phyloP scores from a whole-genome alignment of 2,888 invertebrate genomes.

The Bembecia ichneumoniformis region DNA sequence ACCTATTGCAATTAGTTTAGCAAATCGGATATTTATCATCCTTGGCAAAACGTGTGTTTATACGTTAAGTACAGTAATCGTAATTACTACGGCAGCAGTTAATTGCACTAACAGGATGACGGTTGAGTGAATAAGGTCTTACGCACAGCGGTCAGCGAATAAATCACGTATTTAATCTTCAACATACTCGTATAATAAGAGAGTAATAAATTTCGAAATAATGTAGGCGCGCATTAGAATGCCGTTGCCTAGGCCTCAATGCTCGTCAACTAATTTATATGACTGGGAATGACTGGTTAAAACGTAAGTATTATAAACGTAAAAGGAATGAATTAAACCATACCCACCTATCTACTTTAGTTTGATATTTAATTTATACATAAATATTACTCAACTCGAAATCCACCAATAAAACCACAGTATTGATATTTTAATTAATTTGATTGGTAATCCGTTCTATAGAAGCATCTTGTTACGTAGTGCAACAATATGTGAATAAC shows the following conservation, averaged over 20 bases:
- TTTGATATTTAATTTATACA: too few species aligned
- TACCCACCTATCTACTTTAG: too few species aligned
- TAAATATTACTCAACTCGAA: too few species aligned
- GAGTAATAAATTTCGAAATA: not conserved
- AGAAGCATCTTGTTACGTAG: too few species aligned
- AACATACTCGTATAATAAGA: not conserved
- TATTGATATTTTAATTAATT: too few species aligned
- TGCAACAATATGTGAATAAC: too few species aligned
- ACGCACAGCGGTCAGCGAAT: not conserved
- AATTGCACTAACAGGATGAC: slow-evolving; percentile 15
- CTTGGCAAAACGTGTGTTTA: slow-evolving; percentile 13
- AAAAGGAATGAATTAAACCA: too few species aligned
- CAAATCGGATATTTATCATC: not conserved
- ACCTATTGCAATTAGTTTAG: not conserved
- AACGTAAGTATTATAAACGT: too few species aligned
- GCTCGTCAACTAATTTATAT: not conserved
- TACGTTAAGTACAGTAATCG: slow-evolving; percentile 13
- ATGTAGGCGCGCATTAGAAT: not conserved
- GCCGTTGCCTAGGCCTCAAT: not conserved
- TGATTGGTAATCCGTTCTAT: too few species aligned
- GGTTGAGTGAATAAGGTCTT: slow-evolving; percentile 10
- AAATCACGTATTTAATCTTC: not conserved
- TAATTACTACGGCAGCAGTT: slow-evolving; percentile 8
- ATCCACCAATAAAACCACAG: too few species aligned
- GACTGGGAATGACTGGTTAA: not conserved